Evolutionary conservation across 53 echinoderm and acorn worm genomes (phyloP).

Genomic region (Glandiceps talaboti): DNA sequence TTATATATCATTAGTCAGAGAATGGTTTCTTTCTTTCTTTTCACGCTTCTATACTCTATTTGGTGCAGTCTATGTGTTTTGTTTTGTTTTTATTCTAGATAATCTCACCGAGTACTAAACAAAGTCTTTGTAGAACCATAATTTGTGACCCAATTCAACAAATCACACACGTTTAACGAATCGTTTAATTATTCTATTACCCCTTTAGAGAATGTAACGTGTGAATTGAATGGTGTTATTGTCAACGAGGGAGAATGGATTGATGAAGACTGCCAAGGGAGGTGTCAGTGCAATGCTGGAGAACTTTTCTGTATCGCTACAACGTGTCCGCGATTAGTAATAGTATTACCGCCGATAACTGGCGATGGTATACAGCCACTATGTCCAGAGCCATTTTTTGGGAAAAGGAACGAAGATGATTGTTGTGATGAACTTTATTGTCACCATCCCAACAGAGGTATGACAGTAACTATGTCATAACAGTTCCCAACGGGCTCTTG

Average conservation of each 20-base stretch:
- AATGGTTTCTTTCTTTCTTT: too few relatives aligned
- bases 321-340: constrained; percentile 33
- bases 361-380: constrained; percentile 53
- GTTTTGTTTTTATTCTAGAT: too few relatives aligned
- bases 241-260: constrained; percentile 67
- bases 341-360: constrained; percentile 39
- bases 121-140: too few relatives aligned
- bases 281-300: constrained; percentile 63
- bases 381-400: constrained; percentile 73
- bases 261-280: constrained; percentile 69
- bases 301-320: constrained; percentile 71
- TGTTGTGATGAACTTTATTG: constrained; percentile 91
- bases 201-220: not conserved
- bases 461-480: too few relatives aligned
- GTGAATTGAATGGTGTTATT: constrained; percentile 13
- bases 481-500: too few relatives aligned
- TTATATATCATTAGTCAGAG: too few relatives aligned
- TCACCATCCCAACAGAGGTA: constrained; percentile 81
- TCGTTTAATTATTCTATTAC: too few relatives aligned
- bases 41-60: too few relatives aligned
- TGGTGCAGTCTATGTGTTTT: too few relatives aligned
- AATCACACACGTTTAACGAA: too few relatives aligned
- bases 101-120: too few relatives aligned
- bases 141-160: too few relatives aligned
- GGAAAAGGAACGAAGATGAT: constrained; percentile 61